Evolutionary conservation across 2,888 invertebrate genomes (phyloP).

Genomic region (Ypsolopha sequella): DNA sequence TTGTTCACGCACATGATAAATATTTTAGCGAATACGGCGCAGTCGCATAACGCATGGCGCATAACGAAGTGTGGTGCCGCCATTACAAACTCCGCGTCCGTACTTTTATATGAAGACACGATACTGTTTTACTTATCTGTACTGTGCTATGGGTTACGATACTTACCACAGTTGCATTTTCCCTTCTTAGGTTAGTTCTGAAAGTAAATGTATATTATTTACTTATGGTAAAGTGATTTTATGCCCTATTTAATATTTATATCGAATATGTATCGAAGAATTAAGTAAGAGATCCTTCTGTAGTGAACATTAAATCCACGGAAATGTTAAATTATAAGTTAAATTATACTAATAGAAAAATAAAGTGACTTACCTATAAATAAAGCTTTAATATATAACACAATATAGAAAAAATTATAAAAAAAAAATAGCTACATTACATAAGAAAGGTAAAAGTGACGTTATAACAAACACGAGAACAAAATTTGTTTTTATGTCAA

Average conservation of each 20-base stretch:
- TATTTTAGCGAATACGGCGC: too few relatives aligned
- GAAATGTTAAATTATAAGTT: conserved; percentile 15
- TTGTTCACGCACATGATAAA: too few relatives aligned
- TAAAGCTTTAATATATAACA: conserved; percentile 56
- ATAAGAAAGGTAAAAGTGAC: too few relatives aligned
- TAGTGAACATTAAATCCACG: conserved; percentile 7
- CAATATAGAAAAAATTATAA: conserved; percentile 17
- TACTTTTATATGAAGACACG: too few relatives aligned
- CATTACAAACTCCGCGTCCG: too few relatives aligned
- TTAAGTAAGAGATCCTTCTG: neutral
- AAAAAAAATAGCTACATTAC: too few relatives aligned
- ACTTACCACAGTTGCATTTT: conserved; percentile 26
- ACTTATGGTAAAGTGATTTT: neutral
- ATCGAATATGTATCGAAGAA: neutral
- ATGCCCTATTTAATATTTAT: neutral
- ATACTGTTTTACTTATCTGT: too few relatives aligned
- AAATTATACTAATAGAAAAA: neutral
- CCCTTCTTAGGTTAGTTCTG: conserved; percentile 24
- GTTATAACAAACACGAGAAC: too few relatives aligned
- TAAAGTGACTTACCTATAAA: conserved; percentile 38
- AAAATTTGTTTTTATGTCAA: neutral
- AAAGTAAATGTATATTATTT: neutral
- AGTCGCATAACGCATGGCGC: too few relatives aligned
- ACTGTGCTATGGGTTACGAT: too few relatives aligned
- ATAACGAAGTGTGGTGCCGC: too few relatives aligned